Conservation (phyloP, 2,113 vertebrate genomes). For the Sceloporus undulatus region DNA sequence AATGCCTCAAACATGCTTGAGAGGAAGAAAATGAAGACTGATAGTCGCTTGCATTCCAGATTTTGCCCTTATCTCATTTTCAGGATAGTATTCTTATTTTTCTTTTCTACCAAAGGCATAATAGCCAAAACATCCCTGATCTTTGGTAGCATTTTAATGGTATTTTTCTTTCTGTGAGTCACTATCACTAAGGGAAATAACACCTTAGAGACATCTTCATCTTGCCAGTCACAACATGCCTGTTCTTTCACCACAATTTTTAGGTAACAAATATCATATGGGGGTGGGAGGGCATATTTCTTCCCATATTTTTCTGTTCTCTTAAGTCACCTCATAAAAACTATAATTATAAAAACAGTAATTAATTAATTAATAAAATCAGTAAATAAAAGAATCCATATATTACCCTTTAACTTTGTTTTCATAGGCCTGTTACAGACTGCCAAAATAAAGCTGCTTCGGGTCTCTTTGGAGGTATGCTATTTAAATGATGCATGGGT, state of each 20-base stretch:
- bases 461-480: no score
- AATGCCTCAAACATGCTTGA: not conserved
- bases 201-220: constrained; percentile 27
- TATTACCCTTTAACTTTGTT: not conserved
- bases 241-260: not conserved
- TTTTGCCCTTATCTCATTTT: constrained; percentile 21
- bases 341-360: not conserved
- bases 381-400: not conserved
- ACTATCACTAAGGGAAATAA: constrained; percentile 42
- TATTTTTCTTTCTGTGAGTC: constrained; percentile 37
- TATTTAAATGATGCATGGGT: no score
- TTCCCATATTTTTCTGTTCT: not conserved
- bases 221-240: constrained; percentile 4
- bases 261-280: not conserved
- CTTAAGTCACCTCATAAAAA: not conserved
- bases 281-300: not conserved
- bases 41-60: constrained; percentile 4
- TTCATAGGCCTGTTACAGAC: no score
- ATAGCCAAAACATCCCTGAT: constrained; percentile 8
- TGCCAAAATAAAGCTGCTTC: no score
- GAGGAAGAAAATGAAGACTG: constrained; percentile 30
- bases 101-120: constrained; percentile 38
- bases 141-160: constrained; percentile 43
- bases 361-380: not conserved
- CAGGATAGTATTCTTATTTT: not conserved